Base-by-base conservation (phyloP, 2,113 vertebrate species). In the Rutilus rutilus region DNA sequence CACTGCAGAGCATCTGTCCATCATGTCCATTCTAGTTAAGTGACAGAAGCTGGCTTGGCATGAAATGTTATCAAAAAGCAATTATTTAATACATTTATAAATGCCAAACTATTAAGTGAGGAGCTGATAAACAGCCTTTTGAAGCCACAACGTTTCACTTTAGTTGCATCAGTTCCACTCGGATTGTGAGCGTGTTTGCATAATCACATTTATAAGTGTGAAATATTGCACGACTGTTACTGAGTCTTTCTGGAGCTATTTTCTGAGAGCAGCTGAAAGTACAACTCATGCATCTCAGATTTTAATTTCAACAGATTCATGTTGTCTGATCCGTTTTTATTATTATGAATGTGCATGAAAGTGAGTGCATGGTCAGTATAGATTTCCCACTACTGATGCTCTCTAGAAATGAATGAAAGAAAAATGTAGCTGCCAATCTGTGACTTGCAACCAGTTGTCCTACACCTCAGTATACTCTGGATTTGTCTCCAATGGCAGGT, bases 121-220 rank as follows among this genome's bases (percentile, higher is more conserved):
- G 77, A 52, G 65, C 45, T 83, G 74, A 80, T 86, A 82, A 60
- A 78, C 17, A 33, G 77, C 69, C 36, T 27, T 83, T 87, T 85
- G 78, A 71, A 69, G 60, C 62, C 50, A 3, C 52, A 21, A 30
- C 42, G 19, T 89, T 86, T 33, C 82, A 50, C 57, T 59, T 81
- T 65, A 67, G 62, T 86, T 86, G 86, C 81, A 84, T 87, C 75
- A 84, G 62, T 79, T 76, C 67, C 76, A 77, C 69, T 81, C 14
- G 59, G 14, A 60, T 67, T 59, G 62, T 3, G 2, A 59, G 17
- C 30, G n/a, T 76, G 57, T 64, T 59, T 75, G 54, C 83, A 50
- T 71, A 84, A 85, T 74, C 52, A 65, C 21, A 80, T 33, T 77
- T 84, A 30, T 39, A 59, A 62, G 50, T 69, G 84, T 76, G 59